These are phyloP conservation scores for Astropecten irregularis DNA, from an alignment of 53 echinoderm and acorn worm species.

Conservation along the genomic window DNA sequence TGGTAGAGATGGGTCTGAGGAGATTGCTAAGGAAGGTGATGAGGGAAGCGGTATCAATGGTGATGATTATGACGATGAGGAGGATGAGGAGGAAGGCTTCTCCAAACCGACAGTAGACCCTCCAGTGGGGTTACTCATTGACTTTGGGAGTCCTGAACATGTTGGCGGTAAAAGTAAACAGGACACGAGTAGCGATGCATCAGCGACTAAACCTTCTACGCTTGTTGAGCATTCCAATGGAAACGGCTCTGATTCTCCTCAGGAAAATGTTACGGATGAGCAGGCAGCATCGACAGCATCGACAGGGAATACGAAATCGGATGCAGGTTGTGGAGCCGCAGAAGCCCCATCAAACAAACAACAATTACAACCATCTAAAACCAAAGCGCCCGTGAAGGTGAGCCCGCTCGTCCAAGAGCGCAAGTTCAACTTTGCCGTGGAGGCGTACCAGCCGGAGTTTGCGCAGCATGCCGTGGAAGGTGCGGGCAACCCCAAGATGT, in stretches of 20 bases:
- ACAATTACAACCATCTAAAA: neutral
- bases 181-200: neutral
- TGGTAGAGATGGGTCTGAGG: too few relatives aligned
- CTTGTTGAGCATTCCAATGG: neutral
- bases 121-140: conserved; percentile 36
- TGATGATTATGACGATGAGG: neutral
- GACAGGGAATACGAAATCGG: neutral
- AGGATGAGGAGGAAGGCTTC: neutral
- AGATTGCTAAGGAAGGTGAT: neutral
- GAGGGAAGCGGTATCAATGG: neutral
- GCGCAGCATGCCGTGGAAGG: conserved; percentile 48
- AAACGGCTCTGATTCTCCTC: neutral
- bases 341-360: conserved; percentile 18
- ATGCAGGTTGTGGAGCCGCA: neutral
- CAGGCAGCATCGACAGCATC: too few relatives aligned
- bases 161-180: too few relatives aligned
- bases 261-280: neutral
- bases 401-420: conserved; percentile 57
- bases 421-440: conserved; percentile 75
- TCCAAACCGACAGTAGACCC: neutral
- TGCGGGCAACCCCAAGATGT: conserved; percentile 54
- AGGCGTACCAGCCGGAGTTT: conserved; percentile 77
- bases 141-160: conserved; percentile 38
- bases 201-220: neutral
- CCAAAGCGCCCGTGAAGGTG: neutral